A percentile compares a stretch with the other conserved stretches of the same genome.
These are phyloP conservation scores for Arenicola marina DNA, from an alignment of 2,888 invertebrate species.

Conservation along the genomic window DNA sequence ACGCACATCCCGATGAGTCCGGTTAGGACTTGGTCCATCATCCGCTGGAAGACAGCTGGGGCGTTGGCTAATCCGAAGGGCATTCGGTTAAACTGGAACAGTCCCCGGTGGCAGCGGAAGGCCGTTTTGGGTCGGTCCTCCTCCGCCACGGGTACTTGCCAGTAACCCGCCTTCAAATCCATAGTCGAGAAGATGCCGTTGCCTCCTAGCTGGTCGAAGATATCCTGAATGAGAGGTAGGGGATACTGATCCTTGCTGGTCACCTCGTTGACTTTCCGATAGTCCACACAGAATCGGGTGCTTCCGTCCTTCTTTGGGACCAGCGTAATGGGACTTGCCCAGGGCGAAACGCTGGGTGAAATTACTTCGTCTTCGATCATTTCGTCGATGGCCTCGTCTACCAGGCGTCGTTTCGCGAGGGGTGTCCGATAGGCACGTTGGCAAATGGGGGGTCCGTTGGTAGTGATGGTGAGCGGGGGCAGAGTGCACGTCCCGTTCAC, in stretches of 20 bases:
- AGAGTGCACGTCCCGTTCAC: background rate
- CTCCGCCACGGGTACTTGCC: slow-evolving; percentile 4
- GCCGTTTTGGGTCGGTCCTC: slow-evolving; percentile 10
- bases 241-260: slow-evolving; percentile 9
- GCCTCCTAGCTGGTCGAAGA: slow-evolving; percentile 13
- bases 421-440: slow-evolving; percentile 7
- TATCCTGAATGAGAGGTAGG: slow-evolving; percentile 7
- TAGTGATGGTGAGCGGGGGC: background rate
- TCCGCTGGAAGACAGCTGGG: slow-evolving; percentile 9
- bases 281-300: slow-evolving; percentile 16
- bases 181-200: background rate
- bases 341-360: background rate
- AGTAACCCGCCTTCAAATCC: slow-evolving; percentile 11
- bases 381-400: background rate
- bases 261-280: slow-evolving; percentile 12
- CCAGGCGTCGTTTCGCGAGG: background rate
- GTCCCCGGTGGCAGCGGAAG: slow-evolving; percentile 12
- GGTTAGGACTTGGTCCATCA: slow-evolving; percentile 6
- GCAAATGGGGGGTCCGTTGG: slow-evolving; percentile 3
- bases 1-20: background rate
- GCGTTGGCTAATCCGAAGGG: too few relatives aligned
- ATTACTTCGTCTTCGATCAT: slow-evolving; percentile 9
- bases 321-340: slow-evolving; percentile 5
- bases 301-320: slow-evolving; percentile 9
- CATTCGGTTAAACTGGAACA: slow-evolving; percentile 13